Evolutionary conservation across 1,140 invertebrate genomes (phyloP), one percentile per base, ranked within the genome.

Genomic region (Nebria ingens): DNA sequence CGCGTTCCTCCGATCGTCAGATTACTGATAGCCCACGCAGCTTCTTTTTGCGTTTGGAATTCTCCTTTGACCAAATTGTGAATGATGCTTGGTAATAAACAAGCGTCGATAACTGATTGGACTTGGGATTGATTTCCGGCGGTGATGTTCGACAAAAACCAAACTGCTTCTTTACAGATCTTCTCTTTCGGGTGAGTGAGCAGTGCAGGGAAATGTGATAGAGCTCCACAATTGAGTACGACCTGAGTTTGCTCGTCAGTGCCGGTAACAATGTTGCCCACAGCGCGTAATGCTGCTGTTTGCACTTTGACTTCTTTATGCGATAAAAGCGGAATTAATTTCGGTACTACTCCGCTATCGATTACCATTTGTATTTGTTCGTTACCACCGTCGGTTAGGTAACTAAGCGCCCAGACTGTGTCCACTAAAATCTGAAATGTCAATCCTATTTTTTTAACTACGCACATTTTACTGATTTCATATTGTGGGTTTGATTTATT

Each of bases 361-460:
- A 99, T 96, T 1, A 99, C 95, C 86, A 98, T 89, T 75, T 98
- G 95, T 66, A 99, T 99, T 74, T 98, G 95, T 59, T 97, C 92
- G 71, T 98, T 98, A 19, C 97, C 97, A 56, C 92, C 93, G 68
- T 98, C 96, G 49, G 97, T 99, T 63, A 99, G 73, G 76, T 99
- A 99, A 66, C 96, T 98, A 58, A 99, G 81, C 21, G 97, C 96
- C 97, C 97, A 99, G 34, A 99, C 93, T 51, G 97, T 98, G 71
- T 99, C 97, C 51, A 99, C 93, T 64, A 99, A 78, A 67, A 99
- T 97, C 89, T 94, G 70, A 58, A n/a, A n/a, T n/a, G n/a, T n/a
- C n/a, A n/a, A n/a, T n/a, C n/a, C n/a, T n/a, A n/a, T n/a, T n/a
- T n/a, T n/a, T n/a, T n/a, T n/a, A n/a, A n/a, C n/a, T n/a, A n/a